Percentiles rank a stretch among this genome's conserved stretches.
Conservation (phyloP, 2,888 invertebrate species). For the Theretra japonica region DNA sequence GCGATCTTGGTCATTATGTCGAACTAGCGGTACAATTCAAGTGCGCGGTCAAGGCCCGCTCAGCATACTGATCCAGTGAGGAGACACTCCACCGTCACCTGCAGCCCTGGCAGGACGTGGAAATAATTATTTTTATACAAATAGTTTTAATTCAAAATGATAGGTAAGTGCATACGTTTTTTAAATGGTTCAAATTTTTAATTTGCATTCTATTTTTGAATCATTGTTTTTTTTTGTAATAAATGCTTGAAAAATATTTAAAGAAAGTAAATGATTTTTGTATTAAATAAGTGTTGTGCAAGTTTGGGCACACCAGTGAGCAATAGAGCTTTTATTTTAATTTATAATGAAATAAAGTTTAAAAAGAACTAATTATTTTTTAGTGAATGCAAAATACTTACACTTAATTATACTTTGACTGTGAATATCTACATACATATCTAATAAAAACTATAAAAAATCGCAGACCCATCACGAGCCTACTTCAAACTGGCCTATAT, state of each 20-base stretch:
- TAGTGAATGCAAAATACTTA: not conserved
- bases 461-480: not conserved
- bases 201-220: not conserved
- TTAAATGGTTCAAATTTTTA: not conserved
- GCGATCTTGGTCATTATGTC: conserved; percentile 67
- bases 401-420: too few species aligned
- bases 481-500: not conserved
- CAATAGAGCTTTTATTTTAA: too few species aligned
- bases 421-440: not conserved
- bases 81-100: conserved; percentile 57
- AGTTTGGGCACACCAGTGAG: too few species aligned
- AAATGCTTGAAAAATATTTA: not conserved
- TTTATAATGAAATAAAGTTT: not conserved
- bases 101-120: conserved; percentile 52
- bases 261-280: too few species aligned
- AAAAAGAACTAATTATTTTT: not conserved
- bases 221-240: not conserved
- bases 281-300: too few species aligned
- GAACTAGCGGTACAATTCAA: conserved; percentile 73
- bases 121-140: conserved; percentile 1
- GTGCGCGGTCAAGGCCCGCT: conserved; percentile 70
- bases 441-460: not conserved
- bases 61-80: conserved; percentile 41
- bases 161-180: conserved; percentile 10
- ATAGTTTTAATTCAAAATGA: not conserved